Evolutionary conservation across 2,888 invertebrate species (phyloP).

Genomic region (Drosophila macrospina): DNA sequence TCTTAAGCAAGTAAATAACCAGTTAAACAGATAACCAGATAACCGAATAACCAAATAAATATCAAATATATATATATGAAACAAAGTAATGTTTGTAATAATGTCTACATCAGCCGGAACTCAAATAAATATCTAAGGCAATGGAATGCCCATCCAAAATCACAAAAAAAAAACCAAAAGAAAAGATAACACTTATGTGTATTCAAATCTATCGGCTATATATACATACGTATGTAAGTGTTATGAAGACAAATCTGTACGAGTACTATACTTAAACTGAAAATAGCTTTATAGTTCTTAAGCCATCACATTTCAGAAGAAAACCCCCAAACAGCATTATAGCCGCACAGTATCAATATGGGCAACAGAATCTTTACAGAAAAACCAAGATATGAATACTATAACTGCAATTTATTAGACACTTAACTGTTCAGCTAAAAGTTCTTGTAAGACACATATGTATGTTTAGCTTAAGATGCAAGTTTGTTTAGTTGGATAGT

Average conservation of each 20-base stretch:
- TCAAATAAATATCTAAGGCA: conserved; percentile 21
- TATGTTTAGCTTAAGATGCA: conserved; percentile 44
- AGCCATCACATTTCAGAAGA: conserved; percentile 55
- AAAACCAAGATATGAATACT: conserved; percentile 23
- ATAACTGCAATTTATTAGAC: conserved; percentile 36
- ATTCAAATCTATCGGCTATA: conserved; percentile 48
- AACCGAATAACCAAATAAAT: conserved; percentile 19
- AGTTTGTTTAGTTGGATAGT: conserved; percentile 41
- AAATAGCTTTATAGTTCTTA: conserved; percentile 84
- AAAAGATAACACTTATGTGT: conserved; percentile 4
- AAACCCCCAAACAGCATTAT: conserved; percentile 41
- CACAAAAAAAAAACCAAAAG: conserved; percentile 3
- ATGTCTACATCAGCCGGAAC: conserved; percentile 2
- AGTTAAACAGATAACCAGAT: conserved; percentile 35
- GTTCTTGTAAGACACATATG: conserved; percentile 49
- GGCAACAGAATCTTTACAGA: conserved; percentile 27
- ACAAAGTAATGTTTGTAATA: conserved; percentile 9
- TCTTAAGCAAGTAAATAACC: conserved; percentile 25
- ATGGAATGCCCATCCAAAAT: conserved; percentile 17
- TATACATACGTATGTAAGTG: conserved; percentile 36
- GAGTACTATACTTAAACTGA: conserved; percentile 79
- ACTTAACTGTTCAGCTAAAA: conserved; percentile 66
- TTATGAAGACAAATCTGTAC: conserved; percentile 74
- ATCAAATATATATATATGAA: conserved; percentile 20
- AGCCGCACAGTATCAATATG: conserved; percentile 56